phyloP scores from a whole-genome alignment of 2,888 invertebrate genomes.

The Agrotis segetum region DNA sequence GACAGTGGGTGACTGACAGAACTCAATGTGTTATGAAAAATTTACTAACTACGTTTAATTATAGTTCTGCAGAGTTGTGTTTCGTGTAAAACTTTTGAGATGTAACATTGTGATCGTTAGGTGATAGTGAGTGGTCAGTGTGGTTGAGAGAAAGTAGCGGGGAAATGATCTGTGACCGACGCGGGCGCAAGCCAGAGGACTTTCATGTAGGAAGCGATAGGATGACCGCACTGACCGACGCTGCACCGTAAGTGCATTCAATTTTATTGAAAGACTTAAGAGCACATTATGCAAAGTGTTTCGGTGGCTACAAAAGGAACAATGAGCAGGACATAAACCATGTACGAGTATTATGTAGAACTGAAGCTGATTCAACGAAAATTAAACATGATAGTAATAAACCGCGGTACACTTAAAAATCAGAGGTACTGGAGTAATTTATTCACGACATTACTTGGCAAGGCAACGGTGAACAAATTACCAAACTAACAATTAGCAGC shows the following conservation, averaged over 20 bases:
- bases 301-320: constrained; percentile 23
- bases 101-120: constrained; percentile 39
- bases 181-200: constrained; percentile 59
- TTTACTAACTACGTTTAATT: constrained; percentile 31
- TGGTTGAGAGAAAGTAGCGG: constrained; percentile 70
- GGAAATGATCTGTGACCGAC: constrained; percentile 71
- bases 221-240: constrained; percentile 48
- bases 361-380: constrained; percentile 10
- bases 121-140: constrained; percentile 60
- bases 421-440: constrained; percentile 26
- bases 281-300: constrained; percentile 24
- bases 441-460: constrained; percentile 31
- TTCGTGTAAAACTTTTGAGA: constrained; percentile 47
- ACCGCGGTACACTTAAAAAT: constrained; percentile 8
- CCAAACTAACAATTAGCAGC: constrained; percentile 47
- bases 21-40: constrained; percentile 42
- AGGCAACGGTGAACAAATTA: constrained; percentile 46
- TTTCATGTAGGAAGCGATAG: constrained; percentile 66
- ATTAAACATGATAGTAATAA: constrained; percentile 21
- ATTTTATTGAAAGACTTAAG: constrained; percentile 23
- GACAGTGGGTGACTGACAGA: constrained; percentile 47
- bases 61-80: constrained; percentile 22
- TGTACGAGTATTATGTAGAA: constrained; percentile 17
- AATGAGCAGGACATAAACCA: constrained; percentile 2
- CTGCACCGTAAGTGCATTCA: constrained; percentile 16